Conservation (phyloP, 1,140 invertebrate genomes). For the Scaptomyza hsui region DNA sequence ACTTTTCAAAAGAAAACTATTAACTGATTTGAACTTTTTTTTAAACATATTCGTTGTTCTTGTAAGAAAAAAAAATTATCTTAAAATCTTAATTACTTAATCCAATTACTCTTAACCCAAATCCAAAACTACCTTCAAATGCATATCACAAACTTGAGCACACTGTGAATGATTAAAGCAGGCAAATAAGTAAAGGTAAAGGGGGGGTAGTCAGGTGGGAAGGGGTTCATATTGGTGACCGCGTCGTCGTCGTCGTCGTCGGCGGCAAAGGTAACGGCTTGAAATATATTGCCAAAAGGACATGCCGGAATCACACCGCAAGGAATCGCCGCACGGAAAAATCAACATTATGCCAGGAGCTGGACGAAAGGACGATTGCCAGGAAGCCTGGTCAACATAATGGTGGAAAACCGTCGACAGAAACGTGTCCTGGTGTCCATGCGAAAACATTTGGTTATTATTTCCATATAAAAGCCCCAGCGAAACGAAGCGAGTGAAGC, state of each 20-base stretch:
- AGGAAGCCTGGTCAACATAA: slow-evolving; percentile 64
- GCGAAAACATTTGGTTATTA: slow-evolving; percentile 75
- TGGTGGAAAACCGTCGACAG: slow-evolving; percentile 31
- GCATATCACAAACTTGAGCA: not conserved
- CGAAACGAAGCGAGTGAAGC: slow-evolving; percentile 18
- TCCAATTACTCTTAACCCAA: not conserved
- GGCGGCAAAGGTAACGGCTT: slow-evolving; percentile 71
- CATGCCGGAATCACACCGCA: slow-evolving; percentile 79
- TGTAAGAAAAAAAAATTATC: too few species aligned
- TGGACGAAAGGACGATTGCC: slow-evolving; percentile 33
- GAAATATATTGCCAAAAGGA: slow-evolving; percentile 80
- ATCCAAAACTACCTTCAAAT: not conserved
- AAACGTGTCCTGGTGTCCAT: slow-evolving; percentile 19
- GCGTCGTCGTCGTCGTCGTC: slow-evolving; percentile 19
- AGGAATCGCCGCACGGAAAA: slow-evolving; percentile 75
- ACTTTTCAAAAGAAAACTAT: too few species aligned
- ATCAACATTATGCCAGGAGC: slow-evolving; percentile 76
- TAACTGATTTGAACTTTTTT: too few species aligned
- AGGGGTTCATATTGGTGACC: slow-evolving; percentile 65
- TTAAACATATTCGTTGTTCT: too few species aligned
- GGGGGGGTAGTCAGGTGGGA: not conserved
- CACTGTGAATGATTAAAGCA: slow-evolving; percentile 40
- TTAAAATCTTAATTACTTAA: not conserved
- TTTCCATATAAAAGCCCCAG: slow-evolving; percentile 69
- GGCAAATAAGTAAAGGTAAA: not conserved